These are phyloP conservation scores for Xestobium rufovillosum DNA, from an alignment of 2,888 invertebrate genomes.

Conservation along the genomic window DNA sequence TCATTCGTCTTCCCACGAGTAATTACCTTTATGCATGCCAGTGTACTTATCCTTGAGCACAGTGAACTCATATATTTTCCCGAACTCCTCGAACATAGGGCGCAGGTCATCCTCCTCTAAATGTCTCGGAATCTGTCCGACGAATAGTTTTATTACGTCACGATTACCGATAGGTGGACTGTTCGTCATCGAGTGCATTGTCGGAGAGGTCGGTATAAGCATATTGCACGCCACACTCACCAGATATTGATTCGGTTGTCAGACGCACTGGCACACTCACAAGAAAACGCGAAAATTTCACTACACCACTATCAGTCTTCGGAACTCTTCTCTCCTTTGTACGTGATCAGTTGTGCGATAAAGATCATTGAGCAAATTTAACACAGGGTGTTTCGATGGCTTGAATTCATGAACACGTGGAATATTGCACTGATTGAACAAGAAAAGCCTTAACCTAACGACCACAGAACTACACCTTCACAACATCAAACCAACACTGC, in stretches of 20 bases:
- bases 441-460: conserved; percentile 34
- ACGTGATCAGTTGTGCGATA: too few relatives aligned
- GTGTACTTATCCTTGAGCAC: conserved; percentile 92
- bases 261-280: conserved; percentile 17
- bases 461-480: conserved; percentile 43
- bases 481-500: conserved; percentile 44
- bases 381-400: too few relatives aligned
- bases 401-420: background rate
- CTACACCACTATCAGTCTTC: background rate
- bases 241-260: conserved; percentile 6
- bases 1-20: conserved; percentile 25
- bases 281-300: conserved; percentile 6
- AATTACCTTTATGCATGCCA: conserved; percentile 91
- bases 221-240: conserved; percentile 29
- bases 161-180: conserved; percentile 26
- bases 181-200: conserved; percentile 28
- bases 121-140: conserved; percentile 88
- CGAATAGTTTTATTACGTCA: conserved; percentile 74
- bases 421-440: conserved; percentile 28
- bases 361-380: too few relatives aligned
- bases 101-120: conserved; percentile 80
- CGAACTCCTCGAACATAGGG: conserved; percentile 88
- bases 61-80: conserved; percentile 89
- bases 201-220: conserved; percentile 42
- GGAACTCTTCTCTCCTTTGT: conserved; percentile 1